phyloP scores from a whole-genome alignment of 2,888 invertebrate genomes.

The Eugnorisma glareosa region DNA sequence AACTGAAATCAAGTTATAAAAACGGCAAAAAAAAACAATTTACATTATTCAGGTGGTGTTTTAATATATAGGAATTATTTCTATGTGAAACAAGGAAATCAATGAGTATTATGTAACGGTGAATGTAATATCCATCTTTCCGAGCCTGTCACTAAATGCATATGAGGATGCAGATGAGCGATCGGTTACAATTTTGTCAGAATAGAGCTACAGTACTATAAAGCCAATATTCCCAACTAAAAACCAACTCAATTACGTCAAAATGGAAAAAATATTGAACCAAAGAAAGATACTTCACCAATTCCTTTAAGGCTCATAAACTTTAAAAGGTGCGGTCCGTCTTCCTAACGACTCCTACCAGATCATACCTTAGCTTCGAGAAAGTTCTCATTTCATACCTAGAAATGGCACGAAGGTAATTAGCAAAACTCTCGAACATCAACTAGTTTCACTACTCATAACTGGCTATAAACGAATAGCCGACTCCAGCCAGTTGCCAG shows the following conservation, averaged over 20 bases:
- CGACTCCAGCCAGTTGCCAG: slow-evolving; percentile 41
- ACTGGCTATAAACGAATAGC: slow-evolving; percentile 45
- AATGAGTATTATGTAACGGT: background rate
- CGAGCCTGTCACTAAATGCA: background rate
- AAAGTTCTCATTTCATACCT: slow-evolving; percentile 22
- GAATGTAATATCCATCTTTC: background rate
- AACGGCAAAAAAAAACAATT: too few species aligned
- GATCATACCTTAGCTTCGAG: slow-evolving; percentile 15
- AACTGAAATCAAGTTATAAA: too few species aligned
- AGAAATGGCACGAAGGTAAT: slow-evolving; percentile 36
- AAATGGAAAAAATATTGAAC: background rate
- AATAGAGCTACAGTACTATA: background rate
- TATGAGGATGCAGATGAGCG: background rate
- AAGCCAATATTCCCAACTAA: slow-evolving; percentile 7
- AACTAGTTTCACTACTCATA: slow-evolving; percentile 32
- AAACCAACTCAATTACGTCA: slow-evolving; percentile 1
- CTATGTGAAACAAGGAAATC: background rate
- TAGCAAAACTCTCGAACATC: slow-evolving; percentile 47
- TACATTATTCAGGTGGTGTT: too few species aligned
- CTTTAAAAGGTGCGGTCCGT: slow-evolving; percentile 16
- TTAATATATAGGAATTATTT: too few species aligned
- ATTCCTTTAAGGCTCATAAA: slow-evolving; percentile 32
- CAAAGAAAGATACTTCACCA: background rate
- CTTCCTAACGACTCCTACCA: slow-evolving; percentile 10
- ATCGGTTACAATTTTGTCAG: background rate